phyloP scores from a whole-genome alignment of 2,113 vertebrate genomes.

The Eudyptes chrysolophus region DNA sequence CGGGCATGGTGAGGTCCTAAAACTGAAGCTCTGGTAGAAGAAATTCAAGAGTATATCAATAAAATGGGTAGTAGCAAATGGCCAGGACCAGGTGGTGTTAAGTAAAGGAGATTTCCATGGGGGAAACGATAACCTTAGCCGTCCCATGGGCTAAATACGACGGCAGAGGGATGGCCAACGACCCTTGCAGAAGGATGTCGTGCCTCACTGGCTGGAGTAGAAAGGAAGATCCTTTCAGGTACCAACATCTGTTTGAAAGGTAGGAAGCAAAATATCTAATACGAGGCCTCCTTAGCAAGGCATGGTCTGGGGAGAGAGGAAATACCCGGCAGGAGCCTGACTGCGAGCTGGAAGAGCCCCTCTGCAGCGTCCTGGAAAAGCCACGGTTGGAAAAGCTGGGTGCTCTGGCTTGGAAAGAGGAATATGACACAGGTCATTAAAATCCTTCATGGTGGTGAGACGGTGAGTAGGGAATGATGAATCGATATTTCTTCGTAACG shows the following conservation, averaged over 20 bases:
- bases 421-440: background rate
- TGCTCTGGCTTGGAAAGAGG: background rate
- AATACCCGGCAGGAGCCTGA: background rate
- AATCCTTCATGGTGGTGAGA: background rate
- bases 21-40: background rate
- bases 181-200: background rate
- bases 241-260: background rate
- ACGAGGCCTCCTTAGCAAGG: background rate
- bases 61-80: background rate
- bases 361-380: background rate
- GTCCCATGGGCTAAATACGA: background rate
- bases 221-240: background rate
- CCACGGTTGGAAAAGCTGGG: background rate
- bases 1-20: background rate
- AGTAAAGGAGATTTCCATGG: background rate
- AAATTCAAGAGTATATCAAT: background rate
- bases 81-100: background rate
- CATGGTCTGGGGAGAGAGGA: background rate
- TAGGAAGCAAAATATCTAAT: background rate
- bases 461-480: background rate
- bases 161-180: background rate
- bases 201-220: background rate
- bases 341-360: background rate
- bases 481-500: accelerated
- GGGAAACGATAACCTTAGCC: accelerated